Evolutionary conservation across 2,113 vertebrate species (phyloP), one percentile per base, ranked within the genome.

Genomic region (Clarias batrachus): DNA sequence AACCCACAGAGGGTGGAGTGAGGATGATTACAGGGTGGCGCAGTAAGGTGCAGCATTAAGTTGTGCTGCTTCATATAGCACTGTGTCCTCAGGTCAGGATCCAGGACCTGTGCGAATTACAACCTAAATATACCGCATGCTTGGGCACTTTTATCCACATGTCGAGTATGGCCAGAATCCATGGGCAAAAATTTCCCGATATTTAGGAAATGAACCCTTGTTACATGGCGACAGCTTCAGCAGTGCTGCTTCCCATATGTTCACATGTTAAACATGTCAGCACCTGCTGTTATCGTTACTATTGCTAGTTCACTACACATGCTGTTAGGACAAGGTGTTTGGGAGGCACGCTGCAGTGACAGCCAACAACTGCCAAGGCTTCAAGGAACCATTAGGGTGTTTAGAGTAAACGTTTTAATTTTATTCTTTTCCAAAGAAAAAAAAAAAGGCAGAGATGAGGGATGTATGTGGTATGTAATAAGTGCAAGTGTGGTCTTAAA

Each of bases 281-380:
- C 54, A 78, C 76, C 76, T 30, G 76, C 76, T 78, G 76, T 78
- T 78, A n/a, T 56, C 2, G 16, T 78, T 78, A 57, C 57, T 57
- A 52, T 19, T 78, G 52, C 76, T 76, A 30, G 52, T n/a, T 78
- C 25, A 57, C 52, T 17, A 27, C 76, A 19, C 76, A 78, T 57
- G 54, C 76, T 78, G 52, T 56, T 56, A 78, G n/a, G 48, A 78
- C 52, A 30, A 56, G 52, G 52, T 78, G 76, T 78, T 57, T 13
- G n/a, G 25, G 52, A 78, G 19, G 54, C 3, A 19, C 30, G 16
- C 13, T 57, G 13, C n/a, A 30, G 16, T 16, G 14, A 57, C 54
- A 0, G 16, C n/a, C 52, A 78, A 54, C 52, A 54, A 78, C 76
- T 57, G 52, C 30, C 11, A 52, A 16, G 11, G 41, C 12, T 74